These are phyloP conservation scores for Poeciliopsis retropinna DNA, from an alignment of 2,113 vertebrate species.

Conservation along the genomic window DNA sequence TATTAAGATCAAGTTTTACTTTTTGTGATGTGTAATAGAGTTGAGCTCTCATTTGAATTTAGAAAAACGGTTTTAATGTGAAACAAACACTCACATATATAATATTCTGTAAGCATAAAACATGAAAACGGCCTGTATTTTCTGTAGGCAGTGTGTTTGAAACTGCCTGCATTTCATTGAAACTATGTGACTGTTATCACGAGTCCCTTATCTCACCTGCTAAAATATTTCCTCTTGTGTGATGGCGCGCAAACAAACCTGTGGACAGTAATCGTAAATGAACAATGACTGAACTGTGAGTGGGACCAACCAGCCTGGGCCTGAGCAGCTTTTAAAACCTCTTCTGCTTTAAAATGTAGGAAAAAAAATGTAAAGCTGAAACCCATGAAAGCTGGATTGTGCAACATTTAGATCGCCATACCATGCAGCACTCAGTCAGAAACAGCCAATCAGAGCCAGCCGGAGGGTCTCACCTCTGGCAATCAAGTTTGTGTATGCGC, in stretches of 20 bases:
- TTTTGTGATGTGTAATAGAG: neutral
- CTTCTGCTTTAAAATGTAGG: neutral
- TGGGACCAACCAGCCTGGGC: neutral
- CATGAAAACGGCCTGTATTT: neutral
- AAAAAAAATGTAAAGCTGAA: neutral
- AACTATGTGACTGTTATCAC: slow-evolving; percentile 1
- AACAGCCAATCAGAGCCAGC: no score
- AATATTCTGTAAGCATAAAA: neutral
- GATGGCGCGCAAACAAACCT: slow-evolving; percentile 23
- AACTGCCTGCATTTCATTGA: neutral
- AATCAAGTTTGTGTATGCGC: no score
- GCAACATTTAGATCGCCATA: no score
- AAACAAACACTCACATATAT: neutral
- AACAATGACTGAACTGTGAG: slow-evolving; percentile 19
- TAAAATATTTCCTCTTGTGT: slow-evolving; percentile 23
- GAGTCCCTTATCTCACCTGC: slow-evolving; percentile 29
- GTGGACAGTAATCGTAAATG: neutral
- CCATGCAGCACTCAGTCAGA: no score
- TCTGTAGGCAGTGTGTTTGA: neutral
- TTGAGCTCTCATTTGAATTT: neutral
- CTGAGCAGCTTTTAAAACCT: neutral
- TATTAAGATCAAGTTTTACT: neutral
- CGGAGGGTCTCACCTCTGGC: no score
- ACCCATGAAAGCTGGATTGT: slow-evolving; percentile 5
- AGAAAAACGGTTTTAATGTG: neutral